Conservation (phyloP, 2,888 invertebrate species). For the Sceliomorpha sp. region DNA sequence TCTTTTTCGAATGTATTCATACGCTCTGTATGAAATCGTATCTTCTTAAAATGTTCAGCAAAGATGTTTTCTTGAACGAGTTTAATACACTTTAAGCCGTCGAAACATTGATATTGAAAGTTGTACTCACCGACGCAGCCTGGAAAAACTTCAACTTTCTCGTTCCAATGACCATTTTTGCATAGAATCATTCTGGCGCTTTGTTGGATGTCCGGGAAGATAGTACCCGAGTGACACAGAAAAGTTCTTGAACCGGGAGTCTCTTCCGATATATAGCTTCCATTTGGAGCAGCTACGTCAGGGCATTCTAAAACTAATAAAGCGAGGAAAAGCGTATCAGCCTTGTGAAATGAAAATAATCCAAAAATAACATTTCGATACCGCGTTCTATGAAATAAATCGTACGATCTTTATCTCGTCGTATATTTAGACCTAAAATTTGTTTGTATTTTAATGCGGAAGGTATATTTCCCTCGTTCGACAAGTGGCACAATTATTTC, state of each 20-base stretch:
- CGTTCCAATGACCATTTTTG: slow-evolving; percentile 85
- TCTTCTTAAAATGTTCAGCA: no score
- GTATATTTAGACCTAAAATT: no score
- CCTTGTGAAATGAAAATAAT: not conserved
- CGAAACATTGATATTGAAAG: no score
- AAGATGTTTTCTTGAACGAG: no score
- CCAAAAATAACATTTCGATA: no score
- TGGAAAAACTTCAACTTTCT: slow-evolving; percentile 81
- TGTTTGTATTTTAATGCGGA: no score
- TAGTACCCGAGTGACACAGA: slow-evolving; percentile 85
- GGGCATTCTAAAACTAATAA: slow-evolving; percentile 85
- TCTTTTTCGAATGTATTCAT: no score
- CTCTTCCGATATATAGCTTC: slow-evolving; percentile 86
- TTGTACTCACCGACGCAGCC: slow-evolving; percentile 84
- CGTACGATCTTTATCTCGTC: no score
- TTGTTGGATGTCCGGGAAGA: slow-evolving; percentile 86
- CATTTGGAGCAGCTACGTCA: slow-evolving; percentile 84
- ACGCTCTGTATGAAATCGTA: no score
- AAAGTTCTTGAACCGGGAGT: slow-evolving; percentile 85
- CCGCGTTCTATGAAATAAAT: no score
- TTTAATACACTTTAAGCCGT: no score
- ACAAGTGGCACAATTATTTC: not conserved
- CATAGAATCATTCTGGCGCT: slow-evolving; percentile 85
- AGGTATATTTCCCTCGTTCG: no score
- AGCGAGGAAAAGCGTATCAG: not conserved